Base-by-base conservation (phyloP, 2,888 invertebrate species). In the Dryobotodes eremita region DNA sequence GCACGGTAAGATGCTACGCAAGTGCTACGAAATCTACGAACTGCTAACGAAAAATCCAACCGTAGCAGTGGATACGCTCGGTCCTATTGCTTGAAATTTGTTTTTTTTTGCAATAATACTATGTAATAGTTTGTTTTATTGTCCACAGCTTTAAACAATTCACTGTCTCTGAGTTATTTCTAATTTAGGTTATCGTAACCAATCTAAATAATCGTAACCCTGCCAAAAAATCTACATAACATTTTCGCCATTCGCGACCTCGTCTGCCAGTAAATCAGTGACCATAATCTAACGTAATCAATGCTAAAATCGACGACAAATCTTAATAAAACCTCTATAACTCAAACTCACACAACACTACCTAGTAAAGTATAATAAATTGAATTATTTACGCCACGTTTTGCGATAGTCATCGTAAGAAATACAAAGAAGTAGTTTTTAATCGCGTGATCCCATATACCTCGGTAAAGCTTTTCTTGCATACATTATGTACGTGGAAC, bases 371-470 rank as follows among this genome's bases (percentile, higher is more conserved):
- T 70, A 81, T 80, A 83, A 85, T 70, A 86, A 86, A 89, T 86
- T 85, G 79, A 81, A 87, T 88, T 89, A 91, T 89, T 88, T 85
- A 89, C 88, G 84, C 82, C 59, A 83, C 70, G 59, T 72, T 80
- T 79, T 64, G 53, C 79, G 90, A 91, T 91, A 91, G 79, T 73
- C 68, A 90, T 91, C 91, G 82, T 69, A 65, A 88, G 85, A 86
- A 89, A 86, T 61, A 85, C 83, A 84, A 86, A 70, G 64, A 75
- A 82, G 77, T 88, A 75, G 82, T 74, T 86, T 83, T 81, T 88
- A 86, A 88, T 91, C 87, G 90, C 88, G 89, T 91, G 90, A 79
- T 72, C n/a, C 66, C 69, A 77, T 81, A 79, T 86, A 84, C 64
- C 57, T 71, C 68, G n/a, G 36, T 36, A 70, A 68, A 46, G 70